Conservation (phyloP, 2,797 vertebrate genomes). For the Onychomys arenicola region DNA sequence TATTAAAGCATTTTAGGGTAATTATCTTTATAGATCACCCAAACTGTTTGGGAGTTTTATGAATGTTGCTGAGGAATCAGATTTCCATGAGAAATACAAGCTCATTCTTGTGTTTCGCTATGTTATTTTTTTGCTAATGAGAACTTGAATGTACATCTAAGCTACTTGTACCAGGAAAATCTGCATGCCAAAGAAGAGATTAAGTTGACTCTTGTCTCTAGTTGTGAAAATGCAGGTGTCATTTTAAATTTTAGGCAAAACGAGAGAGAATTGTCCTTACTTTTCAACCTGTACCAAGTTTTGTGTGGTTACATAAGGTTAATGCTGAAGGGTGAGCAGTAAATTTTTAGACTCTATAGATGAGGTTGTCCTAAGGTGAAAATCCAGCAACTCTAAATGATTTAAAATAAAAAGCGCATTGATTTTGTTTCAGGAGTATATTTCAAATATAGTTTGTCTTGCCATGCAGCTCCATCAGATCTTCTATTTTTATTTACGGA, state of each 20-base stretch:
- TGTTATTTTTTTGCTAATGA: constrained; percentile 57
- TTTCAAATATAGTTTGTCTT: neutral
- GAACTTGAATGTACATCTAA: constrained; percentile 26
- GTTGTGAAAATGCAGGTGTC: constrained; percentile 30
- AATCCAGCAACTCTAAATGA: neutral
- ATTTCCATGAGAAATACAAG: constrained; percentile 44
- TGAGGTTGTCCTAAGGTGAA: neutral
- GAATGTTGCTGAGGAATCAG: neutral
- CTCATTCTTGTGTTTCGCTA: constrained; percentile 9
- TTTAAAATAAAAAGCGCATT: neutral
- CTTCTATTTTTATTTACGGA: neutral
- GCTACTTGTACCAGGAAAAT: constrained; percentile 38
- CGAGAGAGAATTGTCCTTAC: neutral
- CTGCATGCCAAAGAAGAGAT: constrained; percentile 35
- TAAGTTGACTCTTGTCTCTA: constrained; percentile 34
- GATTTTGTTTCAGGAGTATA: neutral
- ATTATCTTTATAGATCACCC: constrained; percentile 21
- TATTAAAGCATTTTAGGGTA: neutral
- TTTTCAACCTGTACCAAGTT: neutral
- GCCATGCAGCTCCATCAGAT: neutral
- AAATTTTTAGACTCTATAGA: neutral
- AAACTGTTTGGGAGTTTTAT: constrained; percentile 17
- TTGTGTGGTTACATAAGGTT: neutral
- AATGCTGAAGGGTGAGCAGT: neutral
- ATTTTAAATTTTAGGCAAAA: constrained; percentile 53